Conservation (phyloP, 2,113 vertebrate species). For the Crotalus helleri region DNA sequence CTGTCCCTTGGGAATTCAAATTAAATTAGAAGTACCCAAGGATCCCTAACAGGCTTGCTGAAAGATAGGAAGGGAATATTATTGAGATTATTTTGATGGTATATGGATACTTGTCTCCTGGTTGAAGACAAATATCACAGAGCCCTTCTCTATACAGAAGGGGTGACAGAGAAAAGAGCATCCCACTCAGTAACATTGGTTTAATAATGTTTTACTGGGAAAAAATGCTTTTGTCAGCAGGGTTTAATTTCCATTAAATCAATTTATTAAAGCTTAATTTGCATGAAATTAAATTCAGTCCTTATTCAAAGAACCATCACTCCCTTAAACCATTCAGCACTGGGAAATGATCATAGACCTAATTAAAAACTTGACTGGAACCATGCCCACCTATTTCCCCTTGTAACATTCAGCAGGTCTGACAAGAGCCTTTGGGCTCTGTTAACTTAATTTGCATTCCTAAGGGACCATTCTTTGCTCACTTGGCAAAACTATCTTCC, state of each 20-base stretch:
- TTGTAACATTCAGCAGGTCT: not conserved
- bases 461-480: not conserved
- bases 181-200: not conserved
- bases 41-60: not conserved
- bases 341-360: slow-evolving; percentile 52
- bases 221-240: slow-evolving; percentile 55
- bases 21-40: not conserved
- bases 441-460: not conserved
- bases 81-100: not conserved
- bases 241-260: slow-evolving; percentile 69
- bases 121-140: not conserved
- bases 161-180: not conserved
- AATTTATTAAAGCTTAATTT: slow-evolving; percentile 70
- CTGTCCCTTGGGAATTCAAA: not conserved
- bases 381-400: slow-evolving; percentile 41
- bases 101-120: not conserved
- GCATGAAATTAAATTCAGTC: slow-evolving; percentile 70
- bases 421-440: not conserved
- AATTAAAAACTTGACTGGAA: slow-evolving; percentile 61
- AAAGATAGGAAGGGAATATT: slow-evolving; percentile 35
- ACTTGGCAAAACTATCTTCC: not conserved
- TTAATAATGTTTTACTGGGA: fast-evolving
- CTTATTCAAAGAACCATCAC: slow-evolving; percentile 62
- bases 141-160: not conserved
- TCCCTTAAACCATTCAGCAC: slow-evolving; percentile 59